Conservation (phyloP, 92 coral and sea anemone genomes). For the Isaurus tuberculatus region DNA sequence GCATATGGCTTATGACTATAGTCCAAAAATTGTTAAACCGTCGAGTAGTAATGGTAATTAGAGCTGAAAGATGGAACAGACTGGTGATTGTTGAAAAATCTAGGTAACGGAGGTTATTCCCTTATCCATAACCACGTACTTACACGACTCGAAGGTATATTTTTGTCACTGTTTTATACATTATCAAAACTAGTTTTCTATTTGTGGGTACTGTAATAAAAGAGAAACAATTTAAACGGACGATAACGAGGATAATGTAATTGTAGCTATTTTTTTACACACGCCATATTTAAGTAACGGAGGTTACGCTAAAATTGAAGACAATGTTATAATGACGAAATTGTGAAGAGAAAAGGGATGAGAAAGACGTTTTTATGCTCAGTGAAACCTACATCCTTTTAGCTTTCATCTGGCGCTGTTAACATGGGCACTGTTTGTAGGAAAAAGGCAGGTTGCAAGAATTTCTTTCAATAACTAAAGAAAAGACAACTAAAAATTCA, state of each 20-base stretch:
- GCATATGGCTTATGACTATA: background rate
- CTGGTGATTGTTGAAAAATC: background rate
- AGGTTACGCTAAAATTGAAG: slow-evolving; percentile 22
- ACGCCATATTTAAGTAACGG: slow-evolving; percentile 13
- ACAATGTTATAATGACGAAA: slow-evolving; percentile 9
- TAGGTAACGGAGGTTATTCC: slow-evolving; percentile 9
- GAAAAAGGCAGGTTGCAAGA: slow-evolving; percentile 5
- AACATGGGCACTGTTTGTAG: slow-evolving; percentile 6
- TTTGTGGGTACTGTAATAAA: background rate
- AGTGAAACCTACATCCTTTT: slow-evolving; percentile 3
- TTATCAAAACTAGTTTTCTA: slow-evolving; percentile 13
- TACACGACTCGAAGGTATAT: background rate
- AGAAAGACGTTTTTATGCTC: slow-evolving; percentile 1
- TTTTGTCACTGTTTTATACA: background rate
- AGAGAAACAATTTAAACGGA: slow-evolving; percentile 11
- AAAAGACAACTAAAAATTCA: slow-evolving; percentile 1
- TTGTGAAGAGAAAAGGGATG: slow-evolving; percentile 1
- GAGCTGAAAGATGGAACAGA: background rate
- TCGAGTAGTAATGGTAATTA: too few species aligned
- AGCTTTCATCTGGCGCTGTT: slow-evolving; percentile 6
- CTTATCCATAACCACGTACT: background rate
- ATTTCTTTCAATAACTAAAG: slow-evolving; percentile 5
- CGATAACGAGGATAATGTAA: slow-evolving; percentile 7
- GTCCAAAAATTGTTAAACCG: too few species aligned
- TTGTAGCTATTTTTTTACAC: background rate